These are phyloP conservation scores for Caracal caracal DNA, from an alignment of 2,113 vertebrate species.

Conservation along the genomic window DNA sequence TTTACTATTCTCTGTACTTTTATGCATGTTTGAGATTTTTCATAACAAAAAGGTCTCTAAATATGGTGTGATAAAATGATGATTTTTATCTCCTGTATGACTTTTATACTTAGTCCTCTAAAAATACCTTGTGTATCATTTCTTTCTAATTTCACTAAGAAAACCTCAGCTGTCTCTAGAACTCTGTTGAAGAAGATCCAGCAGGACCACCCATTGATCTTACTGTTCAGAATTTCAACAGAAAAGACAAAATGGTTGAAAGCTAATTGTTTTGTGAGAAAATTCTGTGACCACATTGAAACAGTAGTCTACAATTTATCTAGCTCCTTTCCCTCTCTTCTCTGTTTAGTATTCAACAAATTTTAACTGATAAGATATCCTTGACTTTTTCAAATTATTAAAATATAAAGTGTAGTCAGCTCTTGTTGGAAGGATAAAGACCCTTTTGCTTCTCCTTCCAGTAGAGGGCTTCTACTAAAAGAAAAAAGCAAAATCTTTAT, in stretches of 20 bases:
- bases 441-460: not conserved
- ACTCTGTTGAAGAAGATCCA: not conserved
- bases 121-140: not conserved
- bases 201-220: not conserved
- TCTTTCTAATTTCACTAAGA: not conserved
- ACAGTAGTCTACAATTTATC: not conserved
- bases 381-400: not conserved
- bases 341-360: not conserved
- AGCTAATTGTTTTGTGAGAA: not conserved
- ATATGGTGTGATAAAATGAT: not conserved
- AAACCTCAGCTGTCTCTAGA: not conserved
- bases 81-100: not conserved
- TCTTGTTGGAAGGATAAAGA: not conserved
- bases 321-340: not conserved
- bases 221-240: constrained; percentile 2
- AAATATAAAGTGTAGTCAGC: not conserved
- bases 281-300: not conserved
- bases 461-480: not conserved
- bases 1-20: not conserved
- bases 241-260: not conserved
- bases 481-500: not conserved
- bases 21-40: not conserved
- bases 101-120: not conserved
- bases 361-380: not conserved
- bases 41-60: not conserved